phyloP scores from a whole-genome alignment of 2,113 vertebrate species.

The Notothenia rossii region DNA sequence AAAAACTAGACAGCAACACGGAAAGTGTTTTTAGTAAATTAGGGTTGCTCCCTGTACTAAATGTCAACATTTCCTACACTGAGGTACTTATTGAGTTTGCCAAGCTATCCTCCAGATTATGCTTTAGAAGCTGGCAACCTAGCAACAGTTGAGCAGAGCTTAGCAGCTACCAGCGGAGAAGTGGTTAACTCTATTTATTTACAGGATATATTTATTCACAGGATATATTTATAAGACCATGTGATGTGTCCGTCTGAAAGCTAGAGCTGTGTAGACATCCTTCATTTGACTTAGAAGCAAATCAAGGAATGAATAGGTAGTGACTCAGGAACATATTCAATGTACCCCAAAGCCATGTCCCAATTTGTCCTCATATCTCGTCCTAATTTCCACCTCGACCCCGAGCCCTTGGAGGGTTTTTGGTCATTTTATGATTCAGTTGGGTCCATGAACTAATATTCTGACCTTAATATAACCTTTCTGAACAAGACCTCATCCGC shows the following conservation, averaged over 20 bases:
- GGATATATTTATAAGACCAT: neutral
- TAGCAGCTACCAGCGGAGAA: neutral
- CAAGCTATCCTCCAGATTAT: neutral
- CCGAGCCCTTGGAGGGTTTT: slow-evolving; percentile 11
- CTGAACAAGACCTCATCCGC: neutral
- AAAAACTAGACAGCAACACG: neutral
- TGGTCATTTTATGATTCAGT: slow-evolving; percentile 57
- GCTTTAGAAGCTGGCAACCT: neutral
- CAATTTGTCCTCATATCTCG: slow-evolving; percentile 48
- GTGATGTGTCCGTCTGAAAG: neutral
- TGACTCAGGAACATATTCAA: slow-evolving; percentile 56
- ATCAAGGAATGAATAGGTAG: slow-evolving; percentile 21
- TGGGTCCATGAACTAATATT: neutral
- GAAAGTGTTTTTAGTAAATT: neutral
- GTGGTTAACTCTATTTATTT: neutral
- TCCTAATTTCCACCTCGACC: slow-evolving; percentile 50
- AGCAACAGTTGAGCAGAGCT: neutral
- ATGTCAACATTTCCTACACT: neutral
- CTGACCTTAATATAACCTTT: neutral
- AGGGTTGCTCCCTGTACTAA: neutral
- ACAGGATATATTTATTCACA: neutral
- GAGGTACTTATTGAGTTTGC: neutral
- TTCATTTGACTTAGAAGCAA: slow-evolving; percentile 29
- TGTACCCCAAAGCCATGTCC: slow-evolving; percentile 52
- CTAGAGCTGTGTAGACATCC: neutral